Percentiles rank a stretch among this genome's conserved stretches.
Conservation (phyloP, 2,797 vertebrate species). For the Moxostoma hubbsi region DNA sequence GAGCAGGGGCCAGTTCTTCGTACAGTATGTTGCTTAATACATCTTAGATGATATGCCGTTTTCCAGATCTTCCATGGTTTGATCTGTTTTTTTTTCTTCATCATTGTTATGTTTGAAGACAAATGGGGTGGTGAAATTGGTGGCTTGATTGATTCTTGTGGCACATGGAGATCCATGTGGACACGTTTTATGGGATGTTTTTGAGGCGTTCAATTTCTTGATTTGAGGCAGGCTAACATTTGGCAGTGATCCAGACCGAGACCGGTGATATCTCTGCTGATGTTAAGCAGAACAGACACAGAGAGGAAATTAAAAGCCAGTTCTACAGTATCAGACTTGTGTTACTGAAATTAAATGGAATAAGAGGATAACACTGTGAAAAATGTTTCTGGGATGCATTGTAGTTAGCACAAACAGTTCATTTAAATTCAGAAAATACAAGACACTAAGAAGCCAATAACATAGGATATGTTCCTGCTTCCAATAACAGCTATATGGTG, state of each 20-base stretch:
- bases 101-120: slow-evolving; percentile 1
- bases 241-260: slow-evolving; percentile 37
- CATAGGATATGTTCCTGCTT: no score
- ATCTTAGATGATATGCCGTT: no score
- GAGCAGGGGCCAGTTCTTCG: no score
- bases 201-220: slow-evolving; percentile 4
- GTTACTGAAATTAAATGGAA: background rate
- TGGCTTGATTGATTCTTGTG: slow-evolving; percentile 14
- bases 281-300: slow-evolving; percentile 1
- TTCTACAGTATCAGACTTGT: slow-evolving; percentile 9
- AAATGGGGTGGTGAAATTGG: slow-evolving; percentile 15
- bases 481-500: no score
- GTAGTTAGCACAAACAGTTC: background rate
- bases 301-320: slow-evolving; percentile 9
- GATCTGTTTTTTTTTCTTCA: slow-evolving; percentile 10
- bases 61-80: no score
- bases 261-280: slow-evolving; percentile 15
- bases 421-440: background rate
- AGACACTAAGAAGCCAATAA: background rate
- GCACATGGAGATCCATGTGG: slow-evolving; percentile 15
- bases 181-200: slow-evolving; percentile 6
- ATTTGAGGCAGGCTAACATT: slow-evolving; percentile 36
- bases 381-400: background rate
- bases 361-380: background rate
- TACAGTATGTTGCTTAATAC: no score